A percentile compares a stretch with the other conserved stretches of the same genome.
Conservation (phyloP, 2,113 vertebrate genomes). For the Apistogramma diplotaenia region DNA sequence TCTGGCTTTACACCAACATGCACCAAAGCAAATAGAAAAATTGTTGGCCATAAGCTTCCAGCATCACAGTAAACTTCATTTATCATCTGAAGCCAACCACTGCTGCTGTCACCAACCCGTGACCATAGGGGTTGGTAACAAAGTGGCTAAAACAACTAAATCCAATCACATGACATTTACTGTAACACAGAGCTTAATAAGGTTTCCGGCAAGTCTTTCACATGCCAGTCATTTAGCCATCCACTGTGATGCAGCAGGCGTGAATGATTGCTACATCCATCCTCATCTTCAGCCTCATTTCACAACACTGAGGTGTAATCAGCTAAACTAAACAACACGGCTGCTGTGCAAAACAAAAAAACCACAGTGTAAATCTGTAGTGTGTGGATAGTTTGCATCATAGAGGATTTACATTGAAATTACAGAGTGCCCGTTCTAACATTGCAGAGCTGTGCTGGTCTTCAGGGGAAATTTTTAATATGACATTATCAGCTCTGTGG, state of each 20-base stretch:
- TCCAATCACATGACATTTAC: conserved; percentile 26
- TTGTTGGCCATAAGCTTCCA: not conserved
- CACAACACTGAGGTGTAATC: conserved; percentile 18
- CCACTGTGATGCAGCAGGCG: not conserved
- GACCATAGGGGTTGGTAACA: not conserved
- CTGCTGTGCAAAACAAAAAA: not conserved
- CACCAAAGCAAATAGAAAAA: not conserved
- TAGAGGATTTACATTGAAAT: not conserved
- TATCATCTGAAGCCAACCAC: conserved; percentile 20
- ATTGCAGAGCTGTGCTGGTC: not conserved
- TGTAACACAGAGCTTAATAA: conserved; percentile 14
- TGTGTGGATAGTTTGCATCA: not conserved
- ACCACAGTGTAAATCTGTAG: not conserved
- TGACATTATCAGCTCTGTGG: not conserved
- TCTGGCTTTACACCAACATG: not conserved
- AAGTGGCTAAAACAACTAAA: conserved; percentile 3
- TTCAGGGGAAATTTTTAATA: conserved; percentile 3
- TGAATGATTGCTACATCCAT: conserved; percentile 19
- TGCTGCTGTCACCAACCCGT: not conserved
- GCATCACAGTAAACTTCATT: conserved; percentile 12
- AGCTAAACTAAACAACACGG: conserved; percentile 5
- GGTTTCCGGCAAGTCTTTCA: conserved; percentile 33
- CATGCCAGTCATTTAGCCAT: conserved; percentile 42
- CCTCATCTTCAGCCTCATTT: conserved; percentile 1
- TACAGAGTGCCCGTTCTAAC: not conserved